These are phyloP conservation scores for Psilopsiagon aurifrons DNA, from an alignment of 2,113 vertebrate genomes.

Conservation along the genomic window DNA sequence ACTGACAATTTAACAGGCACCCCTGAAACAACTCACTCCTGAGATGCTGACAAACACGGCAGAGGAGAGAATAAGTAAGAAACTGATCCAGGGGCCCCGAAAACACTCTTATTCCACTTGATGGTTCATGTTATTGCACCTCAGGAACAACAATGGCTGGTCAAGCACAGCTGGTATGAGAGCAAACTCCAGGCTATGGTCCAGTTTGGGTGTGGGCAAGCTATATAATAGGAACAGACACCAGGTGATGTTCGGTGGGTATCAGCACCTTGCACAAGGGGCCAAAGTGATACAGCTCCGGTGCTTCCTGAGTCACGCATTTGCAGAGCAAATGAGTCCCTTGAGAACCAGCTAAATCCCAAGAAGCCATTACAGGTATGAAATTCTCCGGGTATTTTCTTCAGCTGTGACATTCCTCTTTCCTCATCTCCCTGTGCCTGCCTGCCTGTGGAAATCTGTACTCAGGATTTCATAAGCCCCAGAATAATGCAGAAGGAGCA, in stretches of 20 bases:
- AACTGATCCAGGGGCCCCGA: neutral
- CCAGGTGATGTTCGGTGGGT: neutral
- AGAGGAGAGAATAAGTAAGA: neutral
- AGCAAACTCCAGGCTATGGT: neutral
- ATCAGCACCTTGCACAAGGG: accelerated
- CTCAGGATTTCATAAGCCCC: neutral
- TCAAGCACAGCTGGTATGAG: accelerated
- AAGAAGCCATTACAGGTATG: neutral
- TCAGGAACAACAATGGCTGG: neutral
- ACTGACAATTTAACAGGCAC: constrained; percentile 12
- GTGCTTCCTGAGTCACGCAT: neutral
- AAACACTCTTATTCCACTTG: neutral
- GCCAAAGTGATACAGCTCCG: neutral
- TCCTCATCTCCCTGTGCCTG: neutral
- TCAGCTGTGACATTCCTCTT: neutral
- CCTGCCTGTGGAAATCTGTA: neutral
- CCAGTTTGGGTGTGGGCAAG: neutral
- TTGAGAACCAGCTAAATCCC: neutral
- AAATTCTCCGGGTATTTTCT: neutral
- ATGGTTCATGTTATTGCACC: neutral
- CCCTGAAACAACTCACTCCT: constrained; percentile 28
- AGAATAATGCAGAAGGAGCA: neutral
- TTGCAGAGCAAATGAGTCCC: neutral
- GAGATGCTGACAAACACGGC: neutral
- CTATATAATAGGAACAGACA: neutral